These are phyloP conservation scores for Mastomys natalensis DNA, from an alignment of 2,113 vertebrate genomes.

Conservation along the genomic window DNA sequence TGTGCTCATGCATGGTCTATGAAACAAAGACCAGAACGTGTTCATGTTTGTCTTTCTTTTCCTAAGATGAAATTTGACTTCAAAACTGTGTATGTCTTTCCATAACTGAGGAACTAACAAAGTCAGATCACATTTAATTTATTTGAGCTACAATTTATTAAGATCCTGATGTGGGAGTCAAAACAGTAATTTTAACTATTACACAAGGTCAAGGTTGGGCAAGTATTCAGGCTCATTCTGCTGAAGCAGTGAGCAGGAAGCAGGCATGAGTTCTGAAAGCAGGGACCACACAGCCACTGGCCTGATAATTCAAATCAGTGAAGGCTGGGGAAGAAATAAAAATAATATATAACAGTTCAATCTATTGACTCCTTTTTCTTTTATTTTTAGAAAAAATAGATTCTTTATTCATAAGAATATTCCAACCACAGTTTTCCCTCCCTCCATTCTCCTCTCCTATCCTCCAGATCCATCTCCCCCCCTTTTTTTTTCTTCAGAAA, in stretches of 20 bases:
- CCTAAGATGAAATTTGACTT: conserved; percentile 35
- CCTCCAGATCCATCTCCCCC: not conserved
- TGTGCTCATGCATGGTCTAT: not conserved
- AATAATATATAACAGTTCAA: not conserved
- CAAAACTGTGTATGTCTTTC: conserved; percentile 29
- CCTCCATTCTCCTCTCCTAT: not conserved
- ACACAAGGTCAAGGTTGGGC: not conserved
- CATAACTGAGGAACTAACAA: not conserved
- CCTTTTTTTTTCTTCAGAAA: not conserved
- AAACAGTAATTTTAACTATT: not conserved
- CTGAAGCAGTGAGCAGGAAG: not conserved
- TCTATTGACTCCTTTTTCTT: not conserved
- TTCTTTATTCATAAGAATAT: not conserved
- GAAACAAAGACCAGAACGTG: not conserved
- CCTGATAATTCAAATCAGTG: not conserved
- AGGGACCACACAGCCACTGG: not conserved
- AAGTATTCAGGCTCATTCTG: not conserved
- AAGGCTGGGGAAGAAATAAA: not conserved
- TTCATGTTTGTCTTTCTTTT: not conserved
- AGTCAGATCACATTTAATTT: conserved; percentile 36
- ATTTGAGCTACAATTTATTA: not conserved
- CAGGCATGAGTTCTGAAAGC: not conserved
- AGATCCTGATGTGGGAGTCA: not conserved
- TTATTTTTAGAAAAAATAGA: not conserved
- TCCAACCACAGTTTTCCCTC: not conserved